Evolutionary conservation across 2,113 vertebrate species (phyloP), one percentile per base, ranked within the genome.

Genomic region (Acrocephalus kingi): DNA sequence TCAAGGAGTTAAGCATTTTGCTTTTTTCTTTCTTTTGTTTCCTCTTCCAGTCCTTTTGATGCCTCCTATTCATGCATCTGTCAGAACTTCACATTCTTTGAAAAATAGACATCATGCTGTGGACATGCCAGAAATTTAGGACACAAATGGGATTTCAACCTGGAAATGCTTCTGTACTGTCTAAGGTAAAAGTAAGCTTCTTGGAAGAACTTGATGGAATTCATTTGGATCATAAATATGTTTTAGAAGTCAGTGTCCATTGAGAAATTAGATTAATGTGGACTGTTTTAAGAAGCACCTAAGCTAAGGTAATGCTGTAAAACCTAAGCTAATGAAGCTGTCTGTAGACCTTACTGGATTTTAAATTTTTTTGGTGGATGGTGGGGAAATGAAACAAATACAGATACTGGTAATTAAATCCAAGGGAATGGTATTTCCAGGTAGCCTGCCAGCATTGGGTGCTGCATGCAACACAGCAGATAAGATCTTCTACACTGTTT

Each of bases 401-500:
- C 20, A 71, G 55, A 52, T 62, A 30, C n/a, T 89, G 54, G 45
- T 56, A 87, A 51, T 81, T 89, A 67, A 81, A 81, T 87, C 54
- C 41, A 28, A 77, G 20, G 21, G 25, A 90, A 89, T 68, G 79
- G 64, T 92, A 79, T 96, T 97, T 96, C 52, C 69, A 89, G 37
- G 80, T 94, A 87, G 52, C 62, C 80, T 92, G 96, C 86, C 92
- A 95, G 83, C 62, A 5, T 20, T 79, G 61, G 79, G 92, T 90
- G 94, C 95, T 84, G 49, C 62, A 49, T 81, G 73, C 83, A 89
- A 54, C 61, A 39, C 31, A 58, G 52, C 73, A 93, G 93, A 96
- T 97, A 96, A 95, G 76, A 96, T 96, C 93, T 92, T 91, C 85
- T 84, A 39, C 73, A 48, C 64, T 69, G 64, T 81, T 93, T 88